phyloP scores from a whole-genome alignment of 2,797 vertebrate species.

The Pristis pectinata region DNA sequence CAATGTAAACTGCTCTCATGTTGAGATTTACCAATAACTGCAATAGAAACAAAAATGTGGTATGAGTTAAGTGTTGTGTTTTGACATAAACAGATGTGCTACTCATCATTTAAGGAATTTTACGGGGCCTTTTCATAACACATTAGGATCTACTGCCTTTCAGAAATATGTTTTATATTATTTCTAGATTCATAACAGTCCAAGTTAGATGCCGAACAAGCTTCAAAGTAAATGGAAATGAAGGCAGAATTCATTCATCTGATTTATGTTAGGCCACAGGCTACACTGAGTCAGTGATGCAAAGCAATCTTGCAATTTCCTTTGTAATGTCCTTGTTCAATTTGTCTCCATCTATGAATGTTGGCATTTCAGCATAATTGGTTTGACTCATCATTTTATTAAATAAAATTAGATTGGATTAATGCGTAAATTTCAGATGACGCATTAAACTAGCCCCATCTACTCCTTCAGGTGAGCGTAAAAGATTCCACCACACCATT shows the following conservation, averaged over 20 bases:
- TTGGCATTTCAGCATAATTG: background rate
- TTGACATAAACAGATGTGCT: background rate
- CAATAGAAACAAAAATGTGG: background rate
- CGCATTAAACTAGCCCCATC: too few species aligned
- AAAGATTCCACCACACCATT: too few species aligned
- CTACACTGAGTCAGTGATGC: background rate
- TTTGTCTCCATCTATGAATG: background rate
- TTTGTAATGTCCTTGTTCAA: background rate
- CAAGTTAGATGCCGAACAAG: background rate
- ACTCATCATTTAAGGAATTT: background rate
- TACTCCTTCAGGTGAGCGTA: too few species aligned
- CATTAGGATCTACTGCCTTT: background rate
- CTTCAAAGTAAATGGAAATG: constrained; percentile 18
- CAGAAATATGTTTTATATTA: constrained; percentile 27
- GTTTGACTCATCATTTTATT: constrained; percentile 10
- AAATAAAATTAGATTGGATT: background rate
- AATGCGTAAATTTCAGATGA: background rate
- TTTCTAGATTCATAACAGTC: constrained; percentile 4
- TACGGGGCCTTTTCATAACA: background rate
- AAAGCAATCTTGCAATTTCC: background rate
- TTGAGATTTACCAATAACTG: too few species aligned
- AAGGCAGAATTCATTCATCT: background rate
- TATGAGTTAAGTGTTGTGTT: background rate
- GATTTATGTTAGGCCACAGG: background rate
- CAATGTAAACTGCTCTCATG: background rate